A percentile compares a stretch with the other conserved stretches of the same genome.
These are phyloP conservation scores for Gopherus flavomarginatus DNA, from an alignment of 2,113 vertebrate species.

Conservation along the genomic window DNA sequence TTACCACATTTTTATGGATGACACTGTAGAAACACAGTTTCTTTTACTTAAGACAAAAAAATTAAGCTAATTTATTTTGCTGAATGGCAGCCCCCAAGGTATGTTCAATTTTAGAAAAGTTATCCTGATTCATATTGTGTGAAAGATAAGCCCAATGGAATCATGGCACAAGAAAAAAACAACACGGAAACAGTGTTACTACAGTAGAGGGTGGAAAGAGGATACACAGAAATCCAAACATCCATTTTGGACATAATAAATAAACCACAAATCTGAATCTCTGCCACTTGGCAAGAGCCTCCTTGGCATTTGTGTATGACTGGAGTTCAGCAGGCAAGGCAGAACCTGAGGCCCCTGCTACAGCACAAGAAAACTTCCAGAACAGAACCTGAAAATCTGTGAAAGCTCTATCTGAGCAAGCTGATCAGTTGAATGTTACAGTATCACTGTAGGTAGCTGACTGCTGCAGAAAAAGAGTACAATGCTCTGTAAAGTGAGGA, in stretches of 20 bases:
- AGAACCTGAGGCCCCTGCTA: background rate
- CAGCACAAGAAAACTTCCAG: background rate
- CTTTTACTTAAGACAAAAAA: background rate
- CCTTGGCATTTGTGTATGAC: background rate
- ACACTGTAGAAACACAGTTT: background rate
- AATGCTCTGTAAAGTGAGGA: background rate
- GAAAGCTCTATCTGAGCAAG: background rate
- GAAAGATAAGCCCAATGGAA: background rate
- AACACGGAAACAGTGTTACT: background rate
- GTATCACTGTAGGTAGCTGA: accelerated
- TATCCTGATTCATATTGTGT: accelerated
- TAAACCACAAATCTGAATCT: background rate
- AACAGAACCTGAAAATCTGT: background rate
- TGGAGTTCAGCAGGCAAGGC: background rate
- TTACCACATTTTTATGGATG: background rate
- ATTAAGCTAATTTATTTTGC: background rate
- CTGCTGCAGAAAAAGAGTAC: background rate
- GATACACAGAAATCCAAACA: background rate
- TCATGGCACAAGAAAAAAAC: background rate
- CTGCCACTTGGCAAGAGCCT: background rate
- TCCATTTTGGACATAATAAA: background rate
- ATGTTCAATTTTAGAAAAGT: background rate
- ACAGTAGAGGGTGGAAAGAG: background rate
- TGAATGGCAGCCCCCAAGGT: background rate
- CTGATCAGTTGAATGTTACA: background rate